These are phyloP conservation scores for Sphenopsis melanotis DNA, from an alignment of 2,797 vertebrate species.

Conservation along the genomic window DNA sequence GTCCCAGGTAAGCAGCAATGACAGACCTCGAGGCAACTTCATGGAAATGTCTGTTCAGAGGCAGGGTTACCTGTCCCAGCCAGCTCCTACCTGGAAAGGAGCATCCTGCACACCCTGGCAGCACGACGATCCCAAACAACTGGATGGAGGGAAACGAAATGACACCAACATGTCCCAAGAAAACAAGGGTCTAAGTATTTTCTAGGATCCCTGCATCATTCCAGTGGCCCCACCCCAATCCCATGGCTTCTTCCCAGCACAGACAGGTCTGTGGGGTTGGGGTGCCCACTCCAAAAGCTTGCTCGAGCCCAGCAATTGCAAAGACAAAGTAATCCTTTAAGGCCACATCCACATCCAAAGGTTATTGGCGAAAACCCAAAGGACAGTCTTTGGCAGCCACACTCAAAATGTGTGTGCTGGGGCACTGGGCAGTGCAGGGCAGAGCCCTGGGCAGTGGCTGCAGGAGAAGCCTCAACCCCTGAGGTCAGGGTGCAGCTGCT, in stretches of 20 bases:
- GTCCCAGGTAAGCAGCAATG: not conserved
- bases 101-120: accelerated
- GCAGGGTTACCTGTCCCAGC: not conserved
- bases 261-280: not conserved
- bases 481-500: accelerated
- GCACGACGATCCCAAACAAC: accelerated
- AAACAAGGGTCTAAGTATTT: not conserved
- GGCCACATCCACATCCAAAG: not conserved
- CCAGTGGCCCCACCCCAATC: not conserved
- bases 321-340: not conserved
- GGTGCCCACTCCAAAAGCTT: not conserved
- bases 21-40: conserved; percentile 1
- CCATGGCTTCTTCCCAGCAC: not conserved
- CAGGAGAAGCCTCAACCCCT: not conserved
- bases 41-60: not conserved
- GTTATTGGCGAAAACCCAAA: not conserved
- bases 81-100: not conserved
- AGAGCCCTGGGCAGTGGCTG: accelerated
- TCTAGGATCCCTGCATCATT: not conserved
- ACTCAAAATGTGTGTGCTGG: accelerated
- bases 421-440: not conserved
- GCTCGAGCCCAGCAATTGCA: accelerated
- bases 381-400: not conserved
- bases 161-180: not conserved
- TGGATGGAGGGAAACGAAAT: not conserved